A percentile compares a stretch with the other conserved stretches of the same genome.
Evolutionary conservation across 2,797 vertebrate species (phyloP).

Genomic region (Sparus aurata): DNA sequence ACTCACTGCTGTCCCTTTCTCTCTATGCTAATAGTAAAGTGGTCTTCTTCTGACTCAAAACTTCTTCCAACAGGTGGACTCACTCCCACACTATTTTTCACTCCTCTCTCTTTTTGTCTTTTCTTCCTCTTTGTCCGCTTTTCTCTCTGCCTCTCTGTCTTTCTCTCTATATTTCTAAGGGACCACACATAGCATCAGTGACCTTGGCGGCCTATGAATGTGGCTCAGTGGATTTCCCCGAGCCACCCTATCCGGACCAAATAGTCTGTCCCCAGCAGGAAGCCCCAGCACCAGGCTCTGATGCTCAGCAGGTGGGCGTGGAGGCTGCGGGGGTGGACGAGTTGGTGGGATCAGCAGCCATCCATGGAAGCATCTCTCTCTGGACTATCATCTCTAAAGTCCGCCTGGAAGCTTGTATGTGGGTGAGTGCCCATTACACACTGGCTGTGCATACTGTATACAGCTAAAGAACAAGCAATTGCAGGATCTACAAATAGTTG

Average conservation of each 20-base stretch:
- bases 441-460: not conserved
- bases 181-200: conserved; percentile 91
- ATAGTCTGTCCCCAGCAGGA: conserved; percentile 89
- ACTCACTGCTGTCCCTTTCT: conserved; percentile 51
- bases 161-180: conserved; percentile 78
- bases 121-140: conserved; percentile 13
- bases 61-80: conserved; percentile 49
- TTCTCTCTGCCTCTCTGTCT: conserved; percentile 21
- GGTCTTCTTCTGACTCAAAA: conserved; percentile 77
- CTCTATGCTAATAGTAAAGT: conserved; percentile 37
- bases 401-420: conserved; percentile 93
- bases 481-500: conserved; percentile 4
- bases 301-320: conserved; percentile 49
- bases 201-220: conserved; percentile 92
- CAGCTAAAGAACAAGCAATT: not conserved
- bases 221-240: conserved; percentile 92
- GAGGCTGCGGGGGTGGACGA: conserved; percentile 27
- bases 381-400: conserved; percentile 94
- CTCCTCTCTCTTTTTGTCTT: conserved; percentile 17
- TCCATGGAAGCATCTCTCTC: conserved; percentile 86
- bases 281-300: conserved; percentile 17
- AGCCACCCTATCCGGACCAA: conserved; percentile 91
- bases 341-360: conserved; percentile 25
- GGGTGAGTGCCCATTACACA: conserved; percentile 86
- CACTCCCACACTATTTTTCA: conserved; percentile 38